These are phyloP conservation scores for Thermophis baileyi DNA, from an alignment of 2,113 vertebrate species.

Conservation along the genomic window DNA sequence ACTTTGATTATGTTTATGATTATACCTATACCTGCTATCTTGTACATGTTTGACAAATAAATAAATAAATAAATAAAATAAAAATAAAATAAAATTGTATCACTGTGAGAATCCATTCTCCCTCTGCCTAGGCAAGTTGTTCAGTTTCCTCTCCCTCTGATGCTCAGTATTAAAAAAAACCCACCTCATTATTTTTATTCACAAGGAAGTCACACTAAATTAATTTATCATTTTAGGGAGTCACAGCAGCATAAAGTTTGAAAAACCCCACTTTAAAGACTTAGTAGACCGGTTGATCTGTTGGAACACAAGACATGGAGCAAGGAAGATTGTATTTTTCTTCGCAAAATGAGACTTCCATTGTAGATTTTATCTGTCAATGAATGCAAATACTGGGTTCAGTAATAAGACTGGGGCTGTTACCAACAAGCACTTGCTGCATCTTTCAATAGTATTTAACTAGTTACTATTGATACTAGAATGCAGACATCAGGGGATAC, in stretches of 20 bases:
- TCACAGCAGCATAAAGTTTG: neutral
- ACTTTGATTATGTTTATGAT: no score
- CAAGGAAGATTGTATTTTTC: neutral
- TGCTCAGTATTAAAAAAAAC: neutral
- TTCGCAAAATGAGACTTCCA: neutral
- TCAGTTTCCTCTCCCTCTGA: neutral
- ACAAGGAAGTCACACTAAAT: constrained; percentile 8
- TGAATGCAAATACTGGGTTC: neutral
- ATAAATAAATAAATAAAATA: no score
- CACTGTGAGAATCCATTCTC: neutral
- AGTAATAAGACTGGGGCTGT: neutral
- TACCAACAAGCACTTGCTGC: neutral
- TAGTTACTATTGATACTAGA: neutral
- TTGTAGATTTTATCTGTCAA: neutral
- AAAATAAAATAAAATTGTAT: no score
- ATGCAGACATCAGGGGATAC: neutral
- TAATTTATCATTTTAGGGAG: neutral
- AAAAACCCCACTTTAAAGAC: neutral
- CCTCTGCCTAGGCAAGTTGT: neutral
- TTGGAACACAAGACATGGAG: neutral
- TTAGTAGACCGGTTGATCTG: neutral
- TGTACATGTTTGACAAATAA: no score
- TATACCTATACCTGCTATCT: no score
- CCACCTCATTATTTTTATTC: no score
- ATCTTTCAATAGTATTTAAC: neutral